Evolutionary conservation across 2,113 vertebrate species (phyloP).

Genomic region (Perognathus longimembris): DNA sequence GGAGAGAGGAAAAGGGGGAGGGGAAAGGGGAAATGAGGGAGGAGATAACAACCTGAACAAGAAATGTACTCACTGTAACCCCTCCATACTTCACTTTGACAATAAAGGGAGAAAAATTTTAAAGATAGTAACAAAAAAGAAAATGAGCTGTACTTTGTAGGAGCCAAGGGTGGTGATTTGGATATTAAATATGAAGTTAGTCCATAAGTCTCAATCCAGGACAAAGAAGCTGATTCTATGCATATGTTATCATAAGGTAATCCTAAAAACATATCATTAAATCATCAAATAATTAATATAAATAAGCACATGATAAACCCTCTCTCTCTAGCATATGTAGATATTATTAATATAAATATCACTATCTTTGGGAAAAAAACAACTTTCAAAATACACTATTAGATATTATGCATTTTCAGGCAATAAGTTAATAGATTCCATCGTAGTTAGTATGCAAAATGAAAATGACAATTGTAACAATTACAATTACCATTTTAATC

Average conservation of each 20-base stretch:
- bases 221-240: neutral
- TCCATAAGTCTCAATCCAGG: neutral
- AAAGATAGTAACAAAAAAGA: no score
- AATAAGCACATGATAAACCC: neutral
- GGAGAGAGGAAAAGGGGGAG: no score
- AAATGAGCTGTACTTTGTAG: neutral
- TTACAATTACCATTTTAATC: slow-evolving; percentile 77
- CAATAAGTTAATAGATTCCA: slow-evolving; percentile 65
- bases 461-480: slow-evolving; percentile 75
- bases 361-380: slow-evolving; percentile 61
- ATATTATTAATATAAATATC: slow-evolving; percentile 41
- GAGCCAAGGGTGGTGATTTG: neutral
- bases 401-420: slow-evolving; percentile 66
- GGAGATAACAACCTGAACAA: no score
- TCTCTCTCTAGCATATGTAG: neutral
- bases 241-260: neutral
- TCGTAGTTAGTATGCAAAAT: slow-evolving; percentile 69
- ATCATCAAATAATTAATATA: neutral
- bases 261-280: slow-evolving; percentile 6
- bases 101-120: no score
- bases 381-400: slow-evolving; percentile 69
- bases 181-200: slow-evolving; percentile 3
- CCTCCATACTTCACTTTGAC: no score
- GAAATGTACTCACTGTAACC: no score
- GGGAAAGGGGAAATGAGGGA: no score